Evolutionary conservation across 2,888 invertebrate genomes (phyloP).

Genomic region (Ophioninae sp.): DNA sequence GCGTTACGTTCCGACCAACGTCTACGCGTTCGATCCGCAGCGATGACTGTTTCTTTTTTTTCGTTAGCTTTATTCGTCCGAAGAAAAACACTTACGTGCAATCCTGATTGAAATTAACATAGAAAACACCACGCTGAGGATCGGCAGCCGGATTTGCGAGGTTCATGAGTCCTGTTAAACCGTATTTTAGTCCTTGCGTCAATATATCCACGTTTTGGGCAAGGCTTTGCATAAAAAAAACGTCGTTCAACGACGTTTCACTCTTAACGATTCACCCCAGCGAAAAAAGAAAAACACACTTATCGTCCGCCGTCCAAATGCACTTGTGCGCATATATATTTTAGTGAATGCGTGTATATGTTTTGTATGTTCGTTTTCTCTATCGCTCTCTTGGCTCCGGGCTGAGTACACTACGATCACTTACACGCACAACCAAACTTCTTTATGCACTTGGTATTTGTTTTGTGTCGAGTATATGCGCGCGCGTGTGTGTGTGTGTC

Average conservation of each 20-base stretch:
- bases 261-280: conserved; percentile 46
- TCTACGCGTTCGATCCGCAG: background rate
- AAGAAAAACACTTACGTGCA: conserved; percentile 91
- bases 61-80: background rate
- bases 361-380: conserved; percentile 31
- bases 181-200: conserved; percentile 81
- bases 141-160: conserved; percentile 90
- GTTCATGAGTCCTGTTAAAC: conserved; percentile 90
- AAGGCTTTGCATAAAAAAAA: conserved; percentile 82
- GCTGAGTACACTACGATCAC: conserved; percentile 21
- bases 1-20: background rate
- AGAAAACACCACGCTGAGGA: conserved; percentile 92
- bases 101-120: conserved; percentile 99
- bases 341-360: conserved; percentile 27
- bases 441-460: conserved; percentile 40
- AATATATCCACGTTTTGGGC: conserved; percentile 81
- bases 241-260: conserved; percentile 60
- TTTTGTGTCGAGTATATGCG: conserved; percentile 20
- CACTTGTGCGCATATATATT: conserved; percentile 25
- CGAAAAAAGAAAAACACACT: conserved; percentile 63
- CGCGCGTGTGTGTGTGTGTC: background rate
- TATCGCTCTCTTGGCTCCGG: conserved; percentile 13
- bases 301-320: conserved; percentile 3
- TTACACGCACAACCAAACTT: conserved; percentile 30
- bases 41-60: conserved; percentile 10